These are phyloP conservation scores for Dendropsophus ebraccatus DNA, from an alignment of 2,113 vertebrate genomes.

Conservation along the genomic window DNA sequence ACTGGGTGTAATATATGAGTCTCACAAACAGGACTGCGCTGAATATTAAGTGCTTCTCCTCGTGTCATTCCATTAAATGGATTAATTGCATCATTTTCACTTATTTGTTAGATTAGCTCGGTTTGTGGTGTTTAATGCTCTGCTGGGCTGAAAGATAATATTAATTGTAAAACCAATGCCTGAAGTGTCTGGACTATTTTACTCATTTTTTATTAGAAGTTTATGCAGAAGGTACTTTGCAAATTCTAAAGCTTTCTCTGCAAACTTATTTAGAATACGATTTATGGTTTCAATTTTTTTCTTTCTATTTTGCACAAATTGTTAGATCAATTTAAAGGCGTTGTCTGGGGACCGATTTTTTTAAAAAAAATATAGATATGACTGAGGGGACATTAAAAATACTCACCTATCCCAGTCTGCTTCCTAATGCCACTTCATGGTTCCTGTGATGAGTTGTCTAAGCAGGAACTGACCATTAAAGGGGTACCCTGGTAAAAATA, in stretches of 20 bases:
- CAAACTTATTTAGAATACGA: neutral
- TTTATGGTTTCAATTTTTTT: neutral
- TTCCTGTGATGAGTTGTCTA: too few relatives aligned
- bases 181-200: neutral
- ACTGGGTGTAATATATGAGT: slow-evolving; percentile 19
- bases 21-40: slow-evolving; percentile 7
- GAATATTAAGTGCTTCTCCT: slow-evolving; percentile 40
- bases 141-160: slow-evolving; percentile 30
- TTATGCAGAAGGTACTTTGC: neutral
- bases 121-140: slow-evolving; percentile 23
- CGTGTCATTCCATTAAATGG: slow-evolving; percentile 44
- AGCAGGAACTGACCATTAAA: too few relatives aligned
- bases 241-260: neutral
- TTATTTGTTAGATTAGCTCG: slow-evolving; percentile 36
- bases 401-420: too few relatives aligned
- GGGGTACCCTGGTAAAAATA: too few relatives aligned
- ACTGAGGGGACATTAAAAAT: too few relatives aligned
- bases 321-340: neutral
- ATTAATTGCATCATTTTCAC: slow-evolving; percentile 36
- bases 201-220: neutral
- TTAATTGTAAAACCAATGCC: slow-evolving; percentile 3
- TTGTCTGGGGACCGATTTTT: too few relatives aligned
- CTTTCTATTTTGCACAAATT: neutral
- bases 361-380: too few relatives aligned
- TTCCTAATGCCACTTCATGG: too few relatives aligned